phyloP scores from a whole-genome alignment of 2,888 invertebrate genomes.

The Cactoblastis cactorum region DNA sequence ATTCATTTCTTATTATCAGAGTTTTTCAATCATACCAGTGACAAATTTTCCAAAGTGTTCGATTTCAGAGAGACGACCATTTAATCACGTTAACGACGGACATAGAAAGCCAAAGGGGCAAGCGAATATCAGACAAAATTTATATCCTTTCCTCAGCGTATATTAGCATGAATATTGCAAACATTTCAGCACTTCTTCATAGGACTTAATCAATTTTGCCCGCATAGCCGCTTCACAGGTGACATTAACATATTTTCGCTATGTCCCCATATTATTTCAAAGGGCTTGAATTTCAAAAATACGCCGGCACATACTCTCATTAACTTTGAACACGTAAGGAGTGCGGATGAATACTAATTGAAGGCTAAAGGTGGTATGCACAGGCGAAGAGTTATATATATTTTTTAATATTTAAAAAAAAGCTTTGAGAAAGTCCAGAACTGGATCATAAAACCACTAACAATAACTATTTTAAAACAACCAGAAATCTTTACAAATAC shows the following conservation, averaged over 20 bases:
- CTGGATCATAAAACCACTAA: too few species aligned
- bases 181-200: background rate
- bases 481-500: too few species aligned
- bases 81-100: background rate
- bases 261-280: constrained; percentile 58
- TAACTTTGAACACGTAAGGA: constrained; percentile 75
- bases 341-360: constrained; percentile 70
- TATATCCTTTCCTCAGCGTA: background rate
- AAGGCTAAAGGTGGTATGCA: constrained; percentile 22
- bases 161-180: background rate
- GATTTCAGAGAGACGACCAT: too few species aligned
- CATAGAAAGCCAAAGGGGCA: background rate
- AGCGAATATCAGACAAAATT: background rate
- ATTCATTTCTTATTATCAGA: too few species aligned
- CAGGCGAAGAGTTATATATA: background rate
- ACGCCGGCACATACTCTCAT: constrained; percentile 66
- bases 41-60: too few species aligned
- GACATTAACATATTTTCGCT: constrained; percentile 71
- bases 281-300: constrained; percentile 71
- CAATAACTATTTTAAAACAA: too few species aligned
- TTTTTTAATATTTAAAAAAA: background rate
- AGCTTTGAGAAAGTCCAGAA: too few species aligned
- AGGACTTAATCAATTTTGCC: constrained; percentile 39
- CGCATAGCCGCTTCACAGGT: constrained; percentile 44
- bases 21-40: too few species aligned